phyloP scores from a whole-genome alignment of 2,113 vertebrate species.

The Eptatretus burgeri region DNA sequence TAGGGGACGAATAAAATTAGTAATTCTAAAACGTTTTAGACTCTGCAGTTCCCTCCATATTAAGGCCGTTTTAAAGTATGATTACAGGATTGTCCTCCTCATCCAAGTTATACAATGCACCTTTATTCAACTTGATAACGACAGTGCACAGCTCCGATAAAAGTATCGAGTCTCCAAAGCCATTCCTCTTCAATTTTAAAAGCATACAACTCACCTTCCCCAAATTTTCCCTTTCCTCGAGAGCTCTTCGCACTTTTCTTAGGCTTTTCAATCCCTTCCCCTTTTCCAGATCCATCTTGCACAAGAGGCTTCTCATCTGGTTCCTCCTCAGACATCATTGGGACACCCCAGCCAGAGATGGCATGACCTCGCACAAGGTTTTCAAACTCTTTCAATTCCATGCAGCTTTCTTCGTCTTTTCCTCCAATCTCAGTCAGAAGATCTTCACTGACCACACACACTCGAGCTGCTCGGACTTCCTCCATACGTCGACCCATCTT shows the following conservation, averaged over 20 bases:
- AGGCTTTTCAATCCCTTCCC: too few species aligned
- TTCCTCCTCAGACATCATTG: conserved; percentile 37
- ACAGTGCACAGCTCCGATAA: too few species aligned
- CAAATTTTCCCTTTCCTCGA: conserved; percentile 34
- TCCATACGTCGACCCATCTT: conserved; percentile 96
- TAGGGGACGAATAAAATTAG: too few species aligned
- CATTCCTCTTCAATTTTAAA: too few species aligned
- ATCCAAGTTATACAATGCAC: too few species aligned
- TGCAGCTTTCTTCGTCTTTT: conserved; percentile 24
- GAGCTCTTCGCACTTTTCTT: conserved; percentile 27
- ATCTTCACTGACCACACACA: conserved; percentile 48
- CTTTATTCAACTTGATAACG: too few species aligned
- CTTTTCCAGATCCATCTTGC: conserved; percentile 18
- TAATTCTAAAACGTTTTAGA: too few species aligned
- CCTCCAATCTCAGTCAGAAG: conserved; percentile 43
- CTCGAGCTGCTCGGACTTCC: conserved; percentile 39
- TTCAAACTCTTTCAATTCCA: conserved; percentile 18
- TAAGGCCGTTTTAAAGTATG: too few species aligned
- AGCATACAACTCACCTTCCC: conserved; percentile 28
- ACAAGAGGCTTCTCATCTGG: conserved; percentile 13
- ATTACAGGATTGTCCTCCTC: too few species aligned
- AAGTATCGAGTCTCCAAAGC: too few species aligned
- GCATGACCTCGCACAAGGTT: conserved; percentile 24
- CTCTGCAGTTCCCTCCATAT: too few species aligned
- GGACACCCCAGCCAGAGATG: conserved; percentile 59